Percentiles rank a stretch among this genome's conserved stretches.
Evolutionary conservation across 2,113 vertebrate species (phyloP).

Genomic region (Cyprinus carpio): DNA sequence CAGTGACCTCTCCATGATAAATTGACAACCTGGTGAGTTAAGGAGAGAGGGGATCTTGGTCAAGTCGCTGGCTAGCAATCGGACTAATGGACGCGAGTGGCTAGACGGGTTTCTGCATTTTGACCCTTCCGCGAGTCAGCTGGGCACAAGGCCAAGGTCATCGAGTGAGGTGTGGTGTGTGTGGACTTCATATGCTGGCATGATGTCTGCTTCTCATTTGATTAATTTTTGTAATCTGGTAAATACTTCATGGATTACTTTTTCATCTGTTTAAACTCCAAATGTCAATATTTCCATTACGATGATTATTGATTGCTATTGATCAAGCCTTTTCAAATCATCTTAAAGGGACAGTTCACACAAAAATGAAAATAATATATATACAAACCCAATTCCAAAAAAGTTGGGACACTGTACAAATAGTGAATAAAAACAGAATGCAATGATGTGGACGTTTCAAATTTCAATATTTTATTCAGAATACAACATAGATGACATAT

Average conservation of each 20-base stretch:
- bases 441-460: too few species aligned
- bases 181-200: background rate
- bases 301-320: background rate
- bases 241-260: background rate
- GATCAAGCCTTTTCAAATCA: background rate
- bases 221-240: background rate
- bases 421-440: too few species aligned
- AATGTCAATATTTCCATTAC: background rate
- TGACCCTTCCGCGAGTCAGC: background rate
- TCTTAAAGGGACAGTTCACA: background rate
- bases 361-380: too few species aligned
- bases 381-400: too few species aligned
- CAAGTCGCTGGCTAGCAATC: conserved; percentile 37
- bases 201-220: background rate
- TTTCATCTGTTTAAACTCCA: background rate
- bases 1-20: conserved; percentile 51
- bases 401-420: too few species aligned
- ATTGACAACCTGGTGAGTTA: conserved; percentile 47
- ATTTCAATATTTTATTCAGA: too few species aligned
- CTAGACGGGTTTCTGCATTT: background rate
- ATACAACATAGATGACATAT: too few species aligned
- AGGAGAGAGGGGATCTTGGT: conserved; percentile 31
- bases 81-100: conserved; percentile 42
- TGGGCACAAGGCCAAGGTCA: conserved; percentile 25
- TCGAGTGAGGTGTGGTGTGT: background rate